Conservation (phyloP, 2,888 invertebrate genomes). For the Harpalus rufipes region DNA sequence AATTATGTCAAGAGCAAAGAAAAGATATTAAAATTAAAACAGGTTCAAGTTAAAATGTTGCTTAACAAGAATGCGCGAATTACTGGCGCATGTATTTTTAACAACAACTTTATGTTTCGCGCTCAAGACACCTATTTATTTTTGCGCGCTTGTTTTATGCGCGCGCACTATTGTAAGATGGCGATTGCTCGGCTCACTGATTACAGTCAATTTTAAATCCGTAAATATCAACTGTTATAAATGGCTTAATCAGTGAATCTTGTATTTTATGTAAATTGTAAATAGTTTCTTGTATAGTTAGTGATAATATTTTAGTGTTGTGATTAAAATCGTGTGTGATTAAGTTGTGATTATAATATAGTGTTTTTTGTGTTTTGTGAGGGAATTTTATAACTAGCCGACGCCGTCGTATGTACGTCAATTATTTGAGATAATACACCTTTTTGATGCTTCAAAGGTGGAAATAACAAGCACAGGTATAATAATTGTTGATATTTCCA, state of each 20-base stretch:
- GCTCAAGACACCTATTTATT: constrained; percentile 56
- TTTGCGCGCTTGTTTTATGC: constrained; percentile 67
- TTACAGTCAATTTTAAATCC: constrained; percentile 78
- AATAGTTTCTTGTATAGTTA: constrained; percentile 87
- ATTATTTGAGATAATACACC: constrained; percentile 77
- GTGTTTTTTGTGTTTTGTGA: constrained; percentile 82
- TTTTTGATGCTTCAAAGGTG: constrained; percentile 74
- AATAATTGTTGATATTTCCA: constrained; percentile 63
- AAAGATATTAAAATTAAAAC: constrained; percentile 23
- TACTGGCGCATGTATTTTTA: constrained; percentile 30
- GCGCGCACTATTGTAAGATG: constrained; percentile 74
- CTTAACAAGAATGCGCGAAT: constrained; percentile 13
- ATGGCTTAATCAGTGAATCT: constrained; percentile 83
- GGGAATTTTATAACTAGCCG: constrained; percentile 80
- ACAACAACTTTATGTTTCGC: constrained; percentile 51
- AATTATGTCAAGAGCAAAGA: constrained; percentile 44
- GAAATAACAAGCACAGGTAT: constrained; percentile 74
- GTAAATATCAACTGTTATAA: constrained; percentile 83
- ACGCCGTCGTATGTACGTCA: constrained; percentile 81
- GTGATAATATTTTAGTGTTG: constrained; percentile 83
- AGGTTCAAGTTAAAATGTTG: constrained; percentile 47
- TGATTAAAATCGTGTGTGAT: constrained; percentile 76
- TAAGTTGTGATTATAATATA: constrained; percentile 79
- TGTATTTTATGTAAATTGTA: constrained; percentile 85
- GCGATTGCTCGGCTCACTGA: constrained; percentile 76